Percentiles rank a stretch among this genome's conserved stretches.
These are phyloP conservation scores for Neocrepidodera transversa DNA, from an alignment of 2,888 invertebrate species.

Conservation along the genomic window DNA sequence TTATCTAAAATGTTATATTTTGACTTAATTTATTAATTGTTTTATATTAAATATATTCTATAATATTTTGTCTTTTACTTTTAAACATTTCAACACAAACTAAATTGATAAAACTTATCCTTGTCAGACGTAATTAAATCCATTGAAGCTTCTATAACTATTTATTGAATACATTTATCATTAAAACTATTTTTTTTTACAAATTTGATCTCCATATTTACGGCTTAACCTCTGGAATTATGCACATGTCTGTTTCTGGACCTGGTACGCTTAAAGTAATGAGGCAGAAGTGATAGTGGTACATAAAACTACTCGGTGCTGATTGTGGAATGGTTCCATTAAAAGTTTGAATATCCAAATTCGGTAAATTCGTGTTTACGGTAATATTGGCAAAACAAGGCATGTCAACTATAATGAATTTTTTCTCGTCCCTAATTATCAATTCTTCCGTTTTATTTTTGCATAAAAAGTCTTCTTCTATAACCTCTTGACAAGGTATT, in stretches of 20 bases:
- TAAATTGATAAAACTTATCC: no score
- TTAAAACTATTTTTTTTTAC: not conserved
- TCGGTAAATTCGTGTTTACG: conserved; percentile 46
- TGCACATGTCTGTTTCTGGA: conserved; percentile 42
- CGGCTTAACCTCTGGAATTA: conserved; percentile 18
- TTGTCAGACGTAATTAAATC: not conserved
- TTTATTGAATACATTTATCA: not conserved
- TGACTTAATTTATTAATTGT: conserved; percentile 25
- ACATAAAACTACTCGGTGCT: conserved; percentile 41
- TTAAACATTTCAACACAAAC: no score
- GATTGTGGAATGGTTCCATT: conserved; percentile 43
- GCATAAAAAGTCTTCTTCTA: conserved; percentile 45
- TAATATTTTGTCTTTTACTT: not conserved
- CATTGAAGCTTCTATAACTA: not conserved
- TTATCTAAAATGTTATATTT: conserved; percentile 25
- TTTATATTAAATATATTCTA: conserved; percentile 29
- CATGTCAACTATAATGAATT: conserved; percentile 40
- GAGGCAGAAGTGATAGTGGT: conserved; percentile 45
- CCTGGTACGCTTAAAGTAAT: conserved; percentile 50
- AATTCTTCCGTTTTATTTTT: conserved; percentile 43
- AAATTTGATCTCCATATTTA: not conserved
- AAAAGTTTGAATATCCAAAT: conserved; percentile 40
- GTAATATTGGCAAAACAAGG: conserved; percentile 56
- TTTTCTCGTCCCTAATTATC: conserved; percentile 32
- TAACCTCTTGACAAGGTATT: conserved; percentile 40